phyloP scores from a whole-genome alignment of 2,113 vertebrate genomes.

The Eretmochelys imbricata region DNA sequence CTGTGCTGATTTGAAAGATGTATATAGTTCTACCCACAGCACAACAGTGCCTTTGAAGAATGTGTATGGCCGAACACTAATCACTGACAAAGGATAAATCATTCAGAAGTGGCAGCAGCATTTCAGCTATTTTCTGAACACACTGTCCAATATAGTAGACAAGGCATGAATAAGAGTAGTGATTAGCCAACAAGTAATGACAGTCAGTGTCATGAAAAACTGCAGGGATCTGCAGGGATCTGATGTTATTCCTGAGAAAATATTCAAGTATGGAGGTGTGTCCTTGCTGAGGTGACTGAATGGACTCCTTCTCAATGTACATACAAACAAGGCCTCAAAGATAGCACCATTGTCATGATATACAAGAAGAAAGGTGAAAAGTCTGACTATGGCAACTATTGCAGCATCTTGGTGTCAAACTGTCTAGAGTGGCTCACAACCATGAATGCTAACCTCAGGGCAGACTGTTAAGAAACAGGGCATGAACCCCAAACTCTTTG shows the following conservation, averaged over 20 bases:
- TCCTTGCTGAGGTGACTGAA: too few species aligned
- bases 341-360: background rate
- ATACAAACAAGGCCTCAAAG: too few species aligned
- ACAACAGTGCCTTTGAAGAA: background rate
- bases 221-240: background rate
- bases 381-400: background rate
- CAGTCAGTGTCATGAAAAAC: background rate
- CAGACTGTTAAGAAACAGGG: background rate
- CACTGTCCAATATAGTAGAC: background rate
- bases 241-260: background rate
- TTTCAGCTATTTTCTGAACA: background rate
- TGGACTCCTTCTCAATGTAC: too few species aligned
- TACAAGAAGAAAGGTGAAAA: background rate
- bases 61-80: background rate
- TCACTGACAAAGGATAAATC: background rate
- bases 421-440: background rate
- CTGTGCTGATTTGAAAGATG: background rate
- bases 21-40: background rate
- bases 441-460: background rate
- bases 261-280: background rate
- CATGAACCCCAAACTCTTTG: background rate
- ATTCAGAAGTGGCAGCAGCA: background rate
- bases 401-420: background rate
- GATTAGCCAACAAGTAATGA: background rate
- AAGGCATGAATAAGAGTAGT: background rate